These are phyloP conservation scores for Ctena decussata DNA, from an alignment of 2,888 invertebrate genomes.

Conservation along the genomic window DNA sequence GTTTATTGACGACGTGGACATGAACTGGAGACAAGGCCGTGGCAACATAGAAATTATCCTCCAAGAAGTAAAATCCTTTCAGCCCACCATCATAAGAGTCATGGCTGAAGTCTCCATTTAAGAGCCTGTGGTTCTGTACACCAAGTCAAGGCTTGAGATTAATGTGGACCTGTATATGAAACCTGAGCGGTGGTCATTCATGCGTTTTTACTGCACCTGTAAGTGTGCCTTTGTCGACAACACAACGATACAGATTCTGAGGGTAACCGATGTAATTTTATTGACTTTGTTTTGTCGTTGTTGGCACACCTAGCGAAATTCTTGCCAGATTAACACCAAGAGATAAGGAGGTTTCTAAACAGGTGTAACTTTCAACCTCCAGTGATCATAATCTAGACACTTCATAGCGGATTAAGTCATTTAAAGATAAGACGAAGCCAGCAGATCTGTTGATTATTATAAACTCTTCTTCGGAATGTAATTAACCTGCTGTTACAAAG, in stretches of 20 bases:
- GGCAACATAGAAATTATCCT: neutral
- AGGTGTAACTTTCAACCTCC: slow-evolving; percentile 10
- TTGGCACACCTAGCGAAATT: too few species aligned
- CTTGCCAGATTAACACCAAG: neutral
- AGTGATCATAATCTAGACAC: neutral
- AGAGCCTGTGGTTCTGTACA: neutral
- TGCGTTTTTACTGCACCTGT: too few species aligned
- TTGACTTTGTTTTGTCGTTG: too few species aligned
- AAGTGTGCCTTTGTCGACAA: too few species aligned
- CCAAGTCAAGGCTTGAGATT: neutral
- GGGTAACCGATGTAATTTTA: too few species aligned
- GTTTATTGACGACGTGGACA: slow-evolving; percentile 51
- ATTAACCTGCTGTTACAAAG: neutral
- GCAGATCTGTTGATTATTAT: neutral
- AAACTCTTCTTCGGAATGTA: neutral
- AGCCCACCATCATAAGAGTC: slow-evolving; percentile 12
- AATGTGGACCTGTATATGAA: too few species aligned
- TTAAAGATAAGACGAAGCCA: neutral
- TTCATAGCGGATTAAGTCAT: slow-evolving; percentile 12
- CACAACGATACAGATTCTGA: too few species aligned
- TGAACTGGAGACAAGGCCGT: slow-evolving; percentile 19
- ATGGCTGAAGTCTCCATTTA: neutral
- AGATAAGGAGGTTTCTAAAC: neutral
- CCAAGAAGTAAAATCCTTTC: neutral
- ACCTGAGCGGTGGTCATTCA: too few species aligned